These are phyloP conservation scores for Aplocera efformata DNA, from an alignment of 2,888 invertebrate species.

Conservation along the genomic window DNA sequence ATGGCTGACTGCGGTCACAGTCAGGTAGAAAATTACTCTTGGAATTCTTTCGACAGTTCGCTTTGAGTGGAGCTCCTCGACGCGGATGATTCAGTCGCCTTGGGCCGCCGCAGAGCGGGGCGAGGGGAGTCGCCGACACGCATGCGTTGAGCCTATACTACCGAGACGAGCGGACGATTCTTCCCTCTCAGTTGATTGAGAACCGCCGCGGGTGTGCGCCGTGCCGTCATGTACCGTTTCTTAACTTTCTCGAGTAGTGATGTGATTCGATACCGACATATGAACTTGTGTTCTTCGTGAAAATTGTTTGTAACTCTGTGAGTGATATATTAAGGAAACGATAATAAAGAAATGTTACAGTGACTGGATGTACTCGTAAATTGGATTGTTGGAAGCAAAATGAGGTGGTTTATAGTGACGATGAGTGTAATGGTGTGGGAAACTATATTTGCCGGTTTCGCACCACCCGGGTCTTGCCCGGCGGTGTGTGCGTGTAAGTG, in stretches of 20 bases:
- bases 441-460: constrained; percentile 64
- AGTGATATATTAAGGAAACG: constrained; percentile 27
- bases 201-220: constrained; percentile 65
- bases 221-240: constrained; percentile 83
- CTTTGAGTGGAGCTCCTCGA: constrained; percentile 69
- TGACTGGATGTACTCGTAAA: constrained; percentile 49
- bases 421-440: constrained; percentile 69
- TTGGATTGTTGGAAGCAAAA: constrained; percentile 61
- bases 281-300: constrained; percentile 46
- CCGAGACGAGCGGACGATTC: constrained; percentile 67
- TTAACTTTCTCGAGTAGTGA: constrained; percentile 79
- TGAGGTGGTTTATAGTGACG: constrained; percentile 72
- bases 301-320: constrained; percentile 43
- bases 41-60: constrained; percentile 75
- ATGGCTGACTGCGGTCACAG: constrained; percentile 63
- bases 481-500: constrained; percentile 93
- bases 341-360: constrained; percentile 49
- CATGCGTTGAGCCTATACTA: constrained; percentile 71
- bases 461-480: constrained; percentile 84
- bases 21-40: constrained; percentile 78
- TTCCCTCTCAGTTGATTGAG: constrained; percentile 74
- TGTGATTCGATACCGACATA: constrained; percentile 73
- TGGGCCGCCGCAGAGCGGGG: constrained; percentile 78
- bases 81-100: constrained; percentile 55
- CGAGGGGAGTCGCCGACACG: constrained; percentile 67